Conservation (phyloP, 2,113 vertebrate genomes). For the Trematomus loennbergii region DNA sequence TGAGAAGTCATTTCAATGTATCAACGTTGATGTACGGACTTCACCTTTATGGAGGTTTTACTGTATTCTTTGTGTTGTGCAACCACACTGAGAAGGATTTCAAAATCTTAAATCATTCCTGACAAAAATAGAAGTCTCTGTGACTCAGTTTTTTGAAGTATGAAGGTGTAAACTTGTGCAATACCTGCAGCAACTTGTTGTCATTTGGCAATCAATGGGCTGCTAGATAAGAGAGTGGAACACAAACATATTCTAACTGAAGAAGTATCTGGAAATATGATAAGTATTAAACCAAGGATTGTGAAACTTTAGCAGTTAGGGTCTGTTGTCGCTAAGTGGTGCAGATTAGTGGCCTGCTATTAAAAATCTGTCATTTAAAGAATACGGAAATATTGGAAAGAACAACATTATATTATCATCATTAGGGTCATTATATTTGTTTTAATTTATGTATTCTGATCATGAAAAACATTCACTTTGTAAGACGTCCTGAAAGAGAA, state of each 20-base stretch:
- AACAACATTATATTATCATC: too few species aligned
- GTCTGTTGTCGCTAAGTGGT: neutral
- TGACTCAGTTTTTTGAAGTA: neutral
- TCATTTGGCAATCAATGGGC: conserved; percentile 43
- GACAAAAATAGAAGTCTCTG: conserved; percentile 33
- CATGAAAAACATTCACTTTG: too few species aligned
- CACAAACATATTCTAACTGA: neutral
- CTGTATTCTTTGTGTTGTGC: neutral
- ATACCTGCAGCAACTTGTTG: neutral
- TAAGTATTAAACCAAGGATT: neutral
- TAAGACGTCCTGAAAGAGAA: too few species aligned
- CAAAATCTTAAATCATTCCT: conserved; percentile 27
- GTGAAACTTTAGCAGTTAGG: neutral
- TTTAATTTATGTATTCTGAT: too few species aligned
- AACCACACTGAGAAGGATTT: conserved; percentile 2
- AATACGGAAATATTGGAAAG: too few species aligned
- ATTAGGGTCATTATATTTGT: too few species aligned
- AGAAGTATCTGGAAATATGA: neutral
- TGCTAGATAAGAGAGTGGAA: neutral
- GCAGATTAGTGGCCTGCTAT: neutral
- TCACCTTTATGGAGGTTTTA: neutral
- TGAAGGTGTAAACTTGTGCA: conserved; percentile 40
- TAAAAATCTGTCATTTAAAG: too few species aligned
- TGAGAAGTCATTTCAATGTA: neutral
- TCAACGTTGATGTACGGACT: neutral